Evolutionary conservation across 2,113 vertebrate genomes (phyloP), one percentile per base, ranked within the genome.

Genomic region (Gobiocypris rarus): DNA sequence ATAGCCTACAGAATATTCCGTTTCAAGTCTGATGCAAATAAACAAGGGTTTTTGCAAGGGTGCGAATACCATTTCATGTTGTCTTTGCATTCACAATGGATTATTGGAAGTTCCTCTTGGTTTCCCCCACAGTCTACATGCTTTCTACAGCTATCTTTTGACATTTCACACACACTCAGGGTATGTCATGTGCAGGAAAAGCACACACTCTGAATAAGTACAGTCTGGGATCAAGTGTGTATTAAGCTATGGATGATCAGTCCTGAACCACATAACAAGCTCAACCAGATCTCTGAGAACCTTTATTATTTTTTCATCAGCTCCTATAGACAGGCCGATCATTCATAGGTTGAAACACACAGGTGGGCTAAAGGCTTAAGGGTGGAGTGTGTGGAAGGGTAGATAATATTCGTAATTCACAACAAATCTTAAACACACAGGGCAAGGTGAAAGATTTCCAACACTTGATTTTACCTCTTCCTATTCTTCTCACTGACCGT

Each of bases 401-500:
- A 24, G 38, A 26, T 28, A 17, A 17, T 59, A 82, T 43, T 24
- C 2, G 5, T 61, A 67, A 82, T n/a, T 54, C 45, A 56, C 34
- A 75, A 28, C 24, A 76, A 83, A 50, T 75, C 45, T 50, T 52
- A 52, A 26, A 77, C 52, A 83, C 79, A 82, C 59, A 81, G 28
- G 79, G 48, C n/a, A 81, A 38, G 43, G 13, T 9, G 38, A 56
- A 71, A 69, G 15, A 31, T 28, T 26, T 5, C 24, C 19, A 67
- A 67, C 45, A 75, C 5, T 41, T 28, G 8, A 41, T 11, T 78
- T 84, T 78, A 71, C 83, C 83, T 84, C 31, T 67, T 84, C 75
- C 83, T 78, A 69, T 70, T 70, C 83, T 84, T 84, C 61, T 69
- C 48, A 84, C 83, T 84, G 83, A 54, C 8, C 43, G 75, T 78